phyloP scores from a whole-genome alignment of 2,113 vertebrate species.

The Acrocephalus arundinaceus region DNA sequence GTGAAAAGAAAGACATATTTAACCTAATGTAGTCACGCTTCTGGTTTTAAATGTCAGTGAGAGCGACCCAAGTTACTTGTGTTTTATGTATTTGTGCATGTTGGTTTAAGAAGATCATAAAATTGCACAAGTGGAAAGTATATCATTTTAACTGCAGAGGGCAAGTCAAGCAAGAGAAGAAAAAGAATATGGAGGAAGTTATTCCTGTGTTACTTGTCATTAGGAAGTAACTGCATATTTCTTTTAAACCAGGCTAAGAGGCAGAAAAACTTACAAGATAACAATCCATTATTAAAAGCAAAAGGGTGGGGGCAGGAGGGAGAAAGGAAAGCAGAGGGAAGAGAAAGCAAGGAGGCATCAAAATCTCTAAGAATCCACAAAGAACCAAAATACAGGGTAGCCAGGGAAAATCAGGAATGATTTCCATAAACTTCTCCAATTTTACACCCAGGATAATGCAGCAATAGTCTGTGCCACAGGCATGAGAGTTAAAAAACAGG shows the following conservation, averaged over 20 bases:
- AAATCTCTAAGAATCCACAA: neutral
- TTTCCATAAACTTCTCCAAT: neutral
- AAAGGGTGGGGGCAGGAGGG: neutral
- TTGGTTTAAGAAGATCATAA: constrained; percentile 51
- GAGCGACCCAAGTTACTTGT: neutral
- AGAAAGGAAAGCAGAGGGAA: fast-evolving
- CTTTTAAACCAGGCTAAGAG: neutral
- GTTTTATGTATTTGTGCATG: constrained; percentile 15
- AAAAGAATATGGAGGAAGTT: neutral
- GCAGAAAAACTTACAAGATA: neutral
- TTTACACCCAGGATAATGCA: neutral
- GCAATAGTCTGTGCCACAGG: neutral
- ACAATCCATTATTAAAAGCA: neutral
- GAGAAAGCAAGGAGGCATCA: neutral
- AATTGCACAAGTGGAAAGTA: constrained; percentile 36
- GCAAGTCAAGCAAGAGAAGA: neutral
- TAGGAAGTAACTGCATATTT: neutral
- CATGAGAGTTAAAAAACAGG: neutral
- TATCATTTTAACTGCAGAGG: constrained; percentile 27
- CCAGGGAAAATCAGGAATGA: neutral
- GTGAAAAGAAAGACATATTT: neutral
- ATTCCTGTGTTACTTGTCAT: neutral
- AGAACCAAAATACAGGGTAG: neutral
- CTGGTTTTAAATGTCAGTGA: constrained; percentile 9
- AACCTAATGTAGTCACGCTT: neutral